Evolutionary conservation across 1,140 invertebrate genomes (phyloP), one percentile per base, ranked within the genome.

Genomic region (Philotrypesis tridentata): DNA sequence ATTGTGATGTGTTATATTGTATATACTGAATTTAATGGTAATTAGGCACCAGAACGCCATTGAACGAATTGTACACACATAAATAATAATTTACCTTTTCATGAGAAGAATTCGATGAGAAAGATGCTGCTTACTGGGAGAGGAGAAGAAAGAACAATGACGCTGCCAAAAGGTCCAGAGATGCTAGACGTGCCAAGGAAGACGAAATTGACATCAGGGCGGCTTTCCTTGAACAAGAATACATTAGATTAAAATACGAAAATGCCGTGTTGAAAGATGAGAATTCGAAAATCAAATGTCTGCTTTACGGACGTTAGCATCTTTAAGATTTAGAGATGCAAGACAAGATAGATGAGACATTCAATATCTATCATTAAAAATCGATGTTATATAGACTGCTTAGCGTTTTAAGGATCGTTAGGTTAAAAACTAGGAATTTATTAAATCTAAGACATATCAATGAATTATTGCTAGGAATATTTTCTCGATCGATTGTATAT

Each of bases 161-260:
- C 84, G 98, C 98, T 0, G 98, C 98, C 0, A 99, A 99, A 90
- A 93, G 97, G 78, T 98, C 97, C 0, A 93, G 98, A 60, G 98
- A 99, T 86, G 95, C 96, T 0, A 93, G 98, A 77, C 93, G 97
- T 85, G 94, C 95, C 17, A 97, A 99, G 88, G 98, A 99, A 89
- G 96, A 99, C 80, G 96, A 98, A 87, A 96, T 99, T 23, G 97
- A 97, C 0, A 96, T 99, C 43, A 92, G 97, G 76, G 96, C 97
- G 0, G 95, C 96, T 0, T 97, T 95, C 83, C 92, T 99, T 5
- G 97, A 98, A 91, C 94, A 96, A 68, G 96, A 97, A 91, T 96
- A 96, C 83, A 87, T 94, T 2, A 93, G 93, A 87, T 88, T 97
- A 29, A 92, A 93, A 33, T 93, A 93, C 78, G 93, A 95, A 89